Conservation (phyloP, 1,140 invertebrate genomes). For the Melanaphis sacchari region DNA sequence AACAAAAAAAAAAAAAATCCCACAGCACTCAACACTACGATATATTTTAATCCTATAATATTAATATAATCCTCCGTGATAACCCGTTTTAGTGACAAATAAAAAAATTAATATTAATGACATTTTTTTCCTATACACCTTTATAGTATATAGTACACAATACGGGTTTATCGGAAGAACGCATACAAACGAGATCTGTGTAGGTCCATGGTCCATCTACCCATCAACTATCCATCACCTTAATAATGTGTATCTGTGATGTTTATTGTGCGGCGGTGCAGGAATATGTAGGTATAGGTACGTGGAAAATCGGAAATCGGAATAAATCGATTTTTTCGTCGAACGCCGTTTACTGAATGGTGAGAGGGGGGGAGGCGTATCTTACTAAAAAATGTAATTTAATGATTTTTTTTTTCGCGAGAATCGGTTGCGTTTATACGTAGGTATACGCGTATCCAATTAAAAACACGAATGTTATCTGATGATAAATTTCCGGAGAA, state of each 20-base stretch:
- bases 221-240: background rate
- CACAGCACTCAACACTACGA: background rate
- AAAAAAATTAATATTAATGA: slow-evolving; percentile 11
- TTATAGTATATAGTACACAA: background rate
- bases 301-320: background rate
- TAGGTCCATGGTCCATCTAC: too few relatives aligned
- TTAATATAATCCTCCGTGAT: background rate
- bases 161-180: background rate
- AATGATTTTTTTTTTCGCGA: too few relatives aligned
- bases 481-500: background rate
- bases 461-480: background rate
- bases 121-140: background rate
- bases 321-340: background rate
- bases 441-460: background rate
- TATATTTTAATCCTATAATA: background rate
- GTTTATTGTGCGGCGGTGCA: background rate
- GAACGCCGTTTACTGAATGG: too few relatives aligned
- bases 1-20: background rate
- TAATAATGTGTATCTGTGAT: background rate
- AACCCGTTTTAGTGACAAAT: background rate
- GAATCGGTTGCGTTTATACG: too few relatives aligned
- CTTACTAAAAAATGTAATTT: too few relatives aligned
- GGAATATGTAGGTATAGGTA: too few relatives aligned
- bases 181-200: background rate
- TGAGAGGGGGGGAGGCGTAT: too few relatives aligned